Conservation (phyloP, 2,888 invertebrate species). For the Drosophila cracens region DNA sequence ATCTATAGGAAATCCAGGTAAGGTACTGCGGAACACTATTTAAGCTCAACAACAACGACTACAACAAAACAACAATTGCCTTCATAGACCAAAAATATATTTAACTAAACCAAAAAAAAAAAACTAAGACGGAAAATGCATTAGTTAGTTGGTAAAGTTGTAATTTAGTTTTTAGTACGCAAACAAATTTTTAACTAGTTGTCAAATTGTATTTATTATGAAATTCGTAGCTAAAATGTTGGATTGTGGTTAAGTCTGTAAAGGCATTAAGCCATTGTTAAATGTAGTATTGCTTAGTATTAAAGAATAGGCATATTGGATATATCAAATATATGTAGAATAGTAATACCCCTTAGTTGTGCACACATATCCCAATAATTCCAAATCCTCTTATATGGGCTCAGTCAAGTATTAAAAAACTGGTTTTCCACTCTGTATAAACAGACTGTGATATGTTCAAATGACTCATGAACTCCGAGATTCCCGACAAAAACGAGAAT, state of each 20-base stretch:
- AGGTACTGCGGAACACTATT: constrained; percentile 69
- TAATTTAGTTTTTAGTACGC: constrained; percentile 34
- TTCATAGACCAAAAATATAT: constrained; percentile 39
- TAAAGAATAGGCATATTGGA: constrained; percentile 4
- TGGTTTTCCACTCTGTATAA: constrained; percentile 31
- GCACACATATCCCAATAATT: constrained; percentile 52
- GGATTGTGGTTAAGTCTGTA: constrained; percentile 56
- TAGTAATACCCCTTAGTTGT: constrained; percentile 21
- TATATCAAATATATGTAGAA: constrained; percentile 5
- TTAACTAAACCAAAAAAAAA: constrained; percentile 33
- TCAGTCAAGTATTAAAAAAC: constrained; percentile 33
- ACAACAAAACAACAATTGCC: constrained; percentile 19
- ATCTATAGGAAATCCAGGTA: constrained; percentile 87
- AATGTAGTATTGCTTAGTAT: constrained; percentile 19
- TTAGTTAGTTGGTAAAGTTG: constrained; percentile 44
- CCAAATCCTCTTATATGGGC: constrained; percentile 21
- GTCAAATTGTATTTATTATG: constrained; percentile 24
- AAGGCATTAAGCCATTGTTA: constrained; percentile 28
- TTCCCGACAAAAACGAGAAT: constrained; percentile 38
- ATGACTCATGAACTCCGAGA: constrained; percentile 33
- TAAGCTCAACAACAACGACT: constrained; percentile 25
- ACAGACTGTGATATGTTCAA: constrained; percentile 50
- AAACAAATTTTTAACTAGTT: constrained; percentile 34
- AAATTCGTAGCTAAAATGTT: constrained; percentile 36
- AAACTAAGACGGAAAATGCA: constrained; percentile 20